Conservation (phyloP, 2,797 vertebrate genomes). For the Psittacula derbiana region DNA sequence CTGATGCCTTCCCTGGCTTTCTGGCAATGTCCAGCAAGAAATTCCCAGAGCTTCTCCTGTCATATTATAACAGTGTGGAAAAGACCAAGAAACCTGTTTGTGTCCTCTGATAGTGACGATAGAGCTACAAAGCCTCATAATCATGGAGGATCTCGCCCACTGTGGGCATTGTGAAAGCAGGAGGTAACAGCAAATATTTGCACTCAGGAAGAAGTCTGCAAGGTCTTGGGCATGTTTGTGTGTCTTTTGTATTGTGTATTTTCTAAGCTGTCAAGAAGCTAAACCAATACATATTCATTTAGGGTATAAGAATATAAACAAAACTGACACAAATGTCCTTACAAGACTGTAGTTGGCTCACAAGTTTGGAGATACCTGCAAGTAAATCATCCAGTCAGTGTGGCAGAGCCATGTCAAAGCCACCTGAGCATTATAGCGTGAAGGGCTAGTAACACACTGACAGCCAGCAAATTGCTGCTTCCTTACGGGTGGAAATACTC, state of each 20-base stretch:
- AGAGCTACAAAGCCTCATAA: neutral
- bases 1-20: neutral
- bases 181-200: neutral
- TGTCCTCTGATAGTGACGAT: neutral
- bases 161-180: neutral
- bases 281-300: neutral
- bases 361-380: neutral
- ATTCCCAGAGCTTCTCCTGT: neutral
- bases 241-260: neutral
- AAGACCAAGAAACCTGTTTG: neutral
- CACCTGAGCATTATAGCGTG: neutral
- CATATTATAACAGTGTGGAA: neutral
- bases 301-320: neutral
- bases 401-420: neutral
- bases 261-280: neutral
- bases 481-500: neutral
- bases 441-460: neutral
- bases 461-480: neutral
- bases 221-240: neutral
- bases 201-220: neutral
- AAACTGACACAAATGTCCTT: neutral
- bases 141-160: neutral
- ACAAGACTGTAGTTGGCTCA: neutral
- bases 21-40: neutral
- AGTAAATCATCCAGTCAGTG: fast-evolving